These are phyloP conservation scores for Quiscalus mexicanus DNA, from an alignment of 2,113 vertebrate genomes.

Conservation along the genomic window DNA sequence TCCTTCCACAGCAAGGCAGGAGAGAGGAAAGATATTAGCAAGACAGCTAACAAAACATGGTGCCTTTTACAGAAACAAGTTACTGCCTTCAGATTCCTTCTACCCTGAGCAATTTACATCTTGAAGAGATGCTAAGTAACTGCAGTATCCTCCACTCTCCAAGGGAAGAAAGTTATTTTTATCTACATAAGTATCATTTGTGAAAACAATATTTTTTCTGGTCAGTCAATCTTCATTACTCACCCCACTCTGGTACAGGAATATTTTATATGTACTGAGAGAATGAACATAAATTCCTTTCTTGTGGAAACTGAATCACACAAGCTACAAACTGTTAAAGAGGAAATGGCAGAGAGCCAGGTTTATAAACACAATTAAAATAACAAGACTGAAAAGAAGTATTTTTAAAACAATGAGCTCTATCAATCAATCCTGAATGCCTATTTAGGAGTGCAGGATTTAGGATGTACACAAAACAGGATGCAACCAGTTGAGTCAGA, in stretches of 20 bases:
- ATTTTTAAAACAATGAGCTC: neutral
- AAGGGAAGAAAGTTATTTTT: neutral
- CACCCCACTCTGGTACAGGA: neutral
- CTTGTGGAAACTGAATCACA: neutral
- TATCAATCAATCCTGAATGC: neutral
- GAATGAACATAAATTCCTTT: neutral
- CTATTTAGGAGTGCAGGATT: neutral
- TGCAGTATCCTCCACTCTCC: neutral
- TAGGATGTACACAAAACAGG: neutral
- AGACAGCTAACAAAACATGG: neutral
- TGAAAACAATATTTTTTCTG: neutral
- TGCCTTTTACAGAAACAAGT: neutral
- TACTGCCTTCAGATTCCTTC: neutral
- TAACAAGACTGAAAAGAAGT: neutral
- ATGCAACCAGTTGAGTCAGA: neutral
- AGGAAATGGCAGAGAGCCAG: neutral
- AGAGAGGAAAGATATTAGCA: neutral
- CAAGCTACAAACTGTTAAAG: neutral
- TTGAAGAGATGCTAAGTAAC: neutral
- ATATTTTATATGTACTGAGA: neutral
- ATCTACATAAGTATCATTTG: neutral
- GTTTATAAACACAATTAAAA: neutral
- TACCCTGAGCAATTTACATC: neutral
- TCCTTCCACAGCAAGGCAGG: constrained; percentile 76
- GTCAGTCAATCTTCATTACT: neutral